phyloP scores from a whole-genome alignment of 2,113 vertebrate genomes.

The Pelobates fuscus region DNA sequence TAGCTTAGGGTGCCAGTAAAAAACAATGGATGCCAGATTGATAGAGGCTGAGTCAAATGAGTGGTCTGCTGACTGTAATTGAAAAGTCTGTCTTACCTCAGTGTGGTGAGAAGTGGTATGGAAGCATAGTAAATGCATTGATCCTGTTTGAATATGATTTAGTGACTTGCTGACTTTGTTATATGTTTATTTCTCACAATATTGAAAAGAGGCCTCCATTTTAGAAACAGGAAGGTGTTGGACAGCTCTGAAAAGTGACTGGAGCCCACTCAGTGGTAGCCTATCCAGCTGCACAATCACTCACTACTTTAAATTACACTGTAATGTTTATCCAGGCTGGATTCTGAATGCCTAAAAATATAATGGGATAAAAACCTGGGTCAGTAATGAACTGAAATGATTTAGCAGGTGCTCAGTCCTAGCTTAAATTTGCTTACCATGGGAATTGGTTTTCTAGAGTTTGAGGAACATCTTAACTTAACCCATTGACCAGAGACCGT shows the following conservation, averaged over 20 bases:
- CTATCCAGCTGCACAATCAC: not conserved
- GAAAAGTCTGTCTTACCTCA: not conserved
- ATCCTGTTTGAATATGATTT: not conserved
- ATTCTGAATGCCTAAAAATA: too few species aligned
- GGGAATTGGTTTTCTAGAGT: too few species aligned
- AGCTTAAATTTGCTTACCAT: too few species aligned
- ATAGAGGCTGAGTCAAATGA: not conserved
- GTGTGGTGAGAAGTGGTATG: not conserved
- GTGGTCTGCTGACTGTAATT: not conserved
- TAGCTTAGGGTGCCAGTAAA: constrained; percentile 10
- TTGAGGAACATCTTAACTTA: too few species aligned
- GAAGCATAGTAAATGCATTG: not conserved
- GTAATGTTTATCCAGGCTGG: too few species aligned
- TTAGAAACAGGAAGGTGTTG: not conserved
- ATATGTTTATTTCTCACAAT: not conserved
- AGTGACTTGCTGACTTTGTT: not conserved
- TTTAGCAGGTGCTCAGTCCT: too few species aligned
- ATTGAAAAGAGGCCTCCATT: not conserved
- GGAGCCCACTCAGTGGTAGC: not conserved
- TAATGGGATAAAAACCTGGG: too few species aligned
- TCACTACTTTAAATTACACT: not conserved
- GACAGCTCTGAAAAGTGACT: not conserved
- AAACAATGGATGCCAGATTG: constrained; percentile 19
- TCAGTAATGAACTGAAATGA: too few species aligned
- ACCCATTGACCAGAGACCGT: too few species aligned